Evolutionary conservation across 35 echinoderm and acorn worm species (phyloP).

Genomic region (Apostichopus japonicus): DNA sequence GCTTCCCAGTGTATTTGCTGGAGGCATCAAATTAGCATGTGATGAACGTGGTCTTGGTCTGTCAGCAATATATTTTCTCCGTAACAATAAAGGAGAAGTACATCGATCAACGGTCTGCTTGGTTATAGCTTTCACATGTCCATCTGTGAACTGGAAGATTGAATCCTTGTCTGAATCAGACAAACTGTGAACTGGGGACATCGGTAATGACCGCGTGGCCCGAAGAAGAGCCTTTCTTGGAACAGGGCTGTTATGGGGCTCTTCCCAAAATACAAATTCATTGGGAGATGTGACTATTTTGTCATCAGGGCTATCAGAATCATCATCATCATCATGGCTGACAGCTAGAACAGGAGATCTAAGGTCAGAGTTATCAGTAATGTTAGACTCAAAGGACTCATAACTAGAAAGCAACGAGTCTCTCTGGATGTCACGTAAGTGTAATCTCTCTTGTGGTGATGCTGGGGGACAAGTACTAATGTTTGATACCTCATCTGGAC

Average conservation of each 20-base stretch:
- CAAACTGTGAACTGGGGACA: neutral
- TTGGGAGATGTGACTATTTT: neutral
- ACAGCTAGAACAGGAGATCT: neutral
- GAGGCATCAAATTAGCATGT: neutral
- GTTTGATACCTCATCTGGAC: neutral
- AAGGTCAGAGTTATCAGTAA: neutral
- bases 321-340: neutral
- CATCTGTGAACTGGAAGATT: neutral
- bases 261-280: slow-evolving; percentile 29
- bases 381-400: neutral
- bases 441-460: neutral
- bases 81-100: neutral
- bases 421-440: neutral
- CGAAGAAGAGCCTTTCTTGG: slow-evolving; percentile 22
- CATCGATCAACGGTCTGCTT: neutral
- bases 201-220: neutral
- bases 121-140: neutral
- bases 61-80: neutral
- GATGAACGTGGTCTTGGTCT: neutral
- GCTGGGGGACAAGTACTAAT: neutral
- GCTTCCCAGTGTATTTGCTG: neutral
- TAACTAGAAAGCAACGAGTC: neutral
- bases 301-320: neutral
- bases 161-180: neutral
- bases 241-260: neutral